Evolutionary conservation across 2,113 vertebrate species (phyloP), one percentile per base, ranked within the genome.

Genomic region (Stictonetta naevosa): DNA sequence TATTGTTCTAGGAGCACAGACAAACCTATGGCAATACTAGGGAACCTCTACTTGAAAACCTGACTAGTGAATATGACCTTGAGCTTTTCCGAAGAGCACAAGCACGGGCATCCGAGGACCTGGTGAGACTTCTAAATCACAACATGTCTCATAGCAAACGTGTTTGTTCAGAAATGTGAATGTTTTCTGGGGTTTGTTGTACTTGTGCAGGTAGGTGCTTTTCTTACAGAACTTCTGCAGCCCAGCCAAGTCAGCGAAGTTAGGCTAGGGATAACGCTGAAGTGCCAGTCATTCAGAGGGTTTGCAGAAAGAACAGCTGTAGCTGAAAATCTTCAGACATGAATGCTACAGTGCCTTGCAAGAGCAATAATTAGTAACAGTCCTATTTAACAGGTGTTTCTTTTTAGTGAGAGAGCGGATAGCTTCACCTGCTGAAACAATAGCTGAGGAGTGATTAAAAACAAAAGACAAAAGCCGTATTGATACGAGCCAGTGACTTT

Each of bases 21-120:
- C 99, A 99, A 96, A 98, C 98, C 25, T 99, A 99, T 11, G 98
- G 98, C 91, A 99, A 98, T 84, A 99, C 98, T 21, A 97, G 99
- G 93, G 99, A 99, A 83, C 99, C 99, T 67, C 98, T 99, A 5
- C 97, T 99, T 84, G 99, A 99, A 96, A 99, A 99, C 98, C 98
- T 99, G 97, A 99, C 99, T 10, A 99, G 99, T 42, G 99, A 99
- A 78, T 99, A 99, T 75, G 99, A 99, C 97, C 98, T 99, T 66
- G 99, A 99, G 97, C 99, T 99, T 68, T 99, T 99, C 98, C 98
- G 99, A 69, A 99, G 99, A 97, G 99, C 99, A 0, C 99, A 99
- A 95, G 99, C 99, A 23, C 98, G 99, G 21, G 99, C 99, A 7
- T 99, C 99, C 7, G 99, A 99, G 94, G 99, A 99, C 97, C 98